Percentiles rank a stretch among this genome's conserved stretches.
phyloP scores from a whole-genome alignment of 2,113 vertebrate species.

The Montifringilla adamsi region DNA sequence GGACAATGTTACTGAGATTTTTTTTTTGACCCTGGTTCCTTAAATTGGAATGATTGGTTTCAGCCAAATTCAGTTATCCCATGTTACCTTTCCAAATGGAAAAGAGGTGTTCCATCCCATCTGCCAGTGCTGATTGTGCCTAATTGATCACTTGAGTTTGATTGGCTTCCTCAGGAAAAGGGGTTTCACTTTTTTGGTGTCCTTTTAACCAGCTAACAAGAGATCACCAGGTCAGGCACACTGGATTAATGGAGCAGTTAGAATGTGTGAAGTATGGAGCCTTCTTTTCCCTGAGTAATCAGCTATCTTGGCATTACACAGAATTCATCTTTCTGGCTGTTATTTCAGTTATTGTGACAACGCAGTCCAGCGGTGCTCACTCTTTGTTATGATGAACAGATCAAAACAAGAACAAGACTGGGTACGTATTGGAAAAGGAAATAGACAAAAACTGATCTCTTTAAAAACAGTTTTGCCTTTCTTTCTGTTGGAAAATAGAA shows the following conservation, averaged over 20 bases:
- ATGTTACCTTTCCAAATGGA: neutral
- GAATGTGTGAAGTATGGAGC: neutral
- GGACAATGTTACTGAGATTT: neutral
- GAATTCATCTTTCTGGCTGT: neutral
- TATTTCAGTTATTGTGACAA: neutral
- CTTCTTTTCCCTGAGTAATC: neutral
- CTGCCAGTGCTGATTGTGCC: neutral
- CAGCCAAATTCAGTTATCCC: neutral
- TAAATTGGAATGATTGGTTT: neutral
- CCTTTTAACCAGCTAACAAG: neutral
- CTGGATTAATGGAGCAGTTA: neutral
- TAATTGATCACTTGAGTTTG: fast-evolving
- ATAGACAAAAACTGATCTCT: neutral
- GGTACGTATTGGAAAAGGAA: neutral
- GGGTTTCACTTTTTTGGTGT: neutral
- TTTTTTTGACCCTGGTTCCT: neutral
- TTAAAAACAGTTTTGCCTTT: neutral
- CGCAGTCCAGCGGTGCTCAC: neutral
- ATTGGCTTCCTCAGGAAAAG: neutral
- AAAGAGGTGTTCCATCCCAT: no score
- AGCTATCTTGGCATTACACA: neutral
- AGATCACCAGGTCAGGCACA: neutral
- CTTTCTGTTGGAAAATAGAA: neutral
- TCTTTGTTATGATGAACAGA: neutral
- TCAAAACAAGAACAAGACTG: neutral